Evolutionary conservation across 2,113 vertebrate species (phyloP), one percentile per base, ranked within the genome.

Genomic region (Haplochromis vanheusdeni): DNA sequence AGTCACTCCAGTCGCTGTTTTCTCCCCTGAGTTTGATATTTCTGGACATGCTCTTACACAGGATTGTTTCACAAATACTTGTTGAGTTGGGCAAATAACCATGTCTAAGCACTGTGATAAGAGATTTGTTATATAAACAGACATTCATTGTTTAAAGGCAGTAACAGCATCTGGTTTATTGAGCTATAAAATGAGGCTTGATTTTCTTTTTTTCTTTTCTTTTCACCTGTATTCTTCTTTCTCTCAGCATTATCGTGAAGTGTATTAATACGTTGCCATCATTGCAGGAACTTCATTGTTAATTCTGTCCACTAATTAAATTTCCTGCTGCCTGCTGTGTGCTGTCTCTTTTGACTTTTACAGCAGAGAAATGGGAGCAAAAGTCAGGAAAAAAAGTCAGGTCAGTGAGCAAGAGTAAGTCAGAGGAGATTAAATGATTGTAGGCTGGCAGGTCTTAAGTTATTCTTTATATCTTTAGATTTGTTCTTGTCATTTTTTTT

Each of bases 61-160:
- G 80, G 80, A 77, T 75, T 75, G 23, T 75, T 45, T 45, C 68
- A 28, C 40, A 9, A 73, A 47, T 73, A 73, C 21, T 73, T 88
- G 85, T 90, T 89, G 82, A 84, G 84, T 93, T 86, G 91, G 89
- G 68, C 81, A 79, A 89, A 90, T 87, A 91, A 84, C 94, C 95
- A 95, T 96, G 97, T 97, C 97, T 96, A 97, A 97, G 96, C 97
- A 97, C 97, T 98, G 97, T 98, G 97, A 98, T 97, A 92, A 94
- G 86, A 91, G 89, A 85, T 89, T 93, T 87, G 84, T 91, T 86
- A 83, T 87, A 88, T 92, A 84, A 93, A 92, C 86, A 81, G 82
- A 84, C 89, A 82, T 83, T 86, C 83, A 86, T 94, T 84, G 86
- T 83, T 89, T 83, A 82, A 91, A 92, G 80, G 83, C 60, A 23